phyloP scores from a whole-genome alignment of 2,113 vertebrate species.

The Cardinalis cardinalis region DNA sequence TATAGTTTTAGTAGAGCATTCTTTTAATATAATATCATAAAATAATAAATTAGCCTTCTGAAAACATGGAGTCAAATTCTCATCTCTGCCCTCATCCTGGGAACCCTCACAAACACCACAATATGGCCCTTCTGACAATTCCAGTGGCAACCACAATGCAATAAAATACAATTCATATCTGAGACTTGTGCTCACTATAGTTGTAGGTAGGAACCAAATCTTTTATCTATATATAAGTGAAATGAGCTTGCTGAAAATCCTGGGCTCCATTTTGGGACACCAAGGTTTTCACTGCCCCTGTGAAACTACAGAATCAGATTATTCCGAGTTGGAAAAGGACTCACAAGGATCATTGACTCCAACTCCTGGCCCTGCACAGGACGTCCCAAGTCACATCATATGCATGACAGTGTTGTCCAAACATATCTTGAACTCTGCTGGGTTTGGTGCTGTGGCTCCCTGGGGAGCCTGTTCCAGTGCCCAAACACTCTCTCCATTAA shows the following conservation, averaged over 20 bases:
- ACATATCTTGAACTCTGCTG: not conserved
- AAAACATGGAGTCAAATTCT: no score
- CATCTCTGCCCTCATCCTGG: no score
- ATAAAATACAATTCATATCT: fast-evolving
- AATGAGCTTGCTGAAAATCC: not conserved
- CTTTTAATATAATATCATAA: no score
- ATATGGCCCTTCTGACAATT: no score
- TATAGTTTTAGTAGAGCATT: no score
- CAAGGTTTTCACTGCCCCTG: not conserved
- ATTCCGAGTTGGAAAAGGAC: not conserved
- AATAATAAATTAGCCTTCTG: no score
- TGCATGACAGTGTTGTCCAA: not conserved
- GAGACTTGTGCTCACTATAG: not conserved
- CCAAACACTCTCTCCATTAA: not conserved
- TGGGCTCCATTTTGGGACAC: not conserved
- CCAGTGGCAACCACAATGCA: no score
- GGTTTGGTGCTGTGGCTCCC: not conserved
- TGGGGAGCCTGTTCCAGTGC: not conserved
- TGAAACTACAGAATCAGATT: not conserved
- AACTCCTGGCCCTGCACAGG: not conserved
- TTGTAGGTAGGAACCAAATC: not conserved
- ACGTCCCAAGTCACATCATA: not conserved
- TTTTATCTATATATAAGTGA: not conserved
- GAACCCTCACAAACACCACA: no score
- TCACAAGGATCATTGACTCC: fast-evolving